These are phyloP conservation scores for Arion vulgaris DNA, from an alignment of 1,140 invertebrate species.

Conservation along the genomic window DNA sequence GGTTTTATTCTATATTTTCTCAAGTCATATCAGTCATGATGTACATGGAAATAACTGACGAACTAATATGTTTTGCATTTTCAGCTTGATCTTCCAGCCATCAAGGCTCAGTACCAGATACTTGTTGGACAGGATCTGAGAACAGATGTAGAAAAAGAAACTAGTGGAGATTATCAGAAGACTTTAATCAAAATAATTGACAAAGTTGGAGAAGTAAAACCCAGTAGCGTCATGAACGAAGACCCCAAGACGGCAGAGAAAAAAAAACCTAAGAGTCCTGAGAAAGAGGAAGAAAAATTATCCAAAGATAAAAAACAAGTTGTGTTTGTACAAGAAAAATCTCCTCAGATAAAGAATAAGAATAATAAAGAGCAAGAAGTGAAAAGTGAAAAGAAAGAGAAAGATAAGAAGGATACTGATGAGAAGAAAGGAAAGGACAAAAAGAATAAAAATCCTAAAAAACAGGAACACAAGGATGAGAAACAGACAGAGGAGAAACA, in stretches of 20 bases:
- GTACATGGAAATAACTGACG: no score
- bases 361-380: neutral
- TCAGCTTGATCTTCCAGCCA: conserved; percentile 67
- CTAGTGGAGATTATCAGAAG: conserved; percentile 64
- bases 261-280: conserved; percentile 9
- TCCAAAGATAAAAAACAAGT: neutral
- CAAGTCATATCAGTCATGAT: no score
- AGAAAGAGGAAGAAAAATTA: neutral
- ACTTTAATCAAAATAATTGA: conserved; percentile 64
- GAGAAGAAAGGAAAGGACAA: conserved; percentile 13
- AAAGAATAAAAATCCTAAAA: neutral
- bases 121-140: conserved; percentile 59
- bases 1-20: no score
- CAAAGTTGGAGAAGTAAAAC: conserved; percentile 39
- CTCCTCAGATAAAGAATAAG: neutral
- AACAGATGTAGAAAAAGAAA: conserved; percentile 61
- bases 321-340: neutral
- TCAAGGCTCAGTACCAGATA: conserved; percentile 63
- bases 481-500: neutral
- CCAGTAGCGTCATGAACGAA: neutral
- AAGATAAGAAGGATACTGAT: neutral
- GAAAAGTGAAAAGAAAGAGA: no score
- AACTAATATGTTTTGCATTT: conserved; percentile 37
- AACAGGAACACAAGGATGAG: neutral
- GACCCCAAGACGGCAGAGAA: neutral